Conservation (phyloP, 2,797 vertebrate species). For the Molossus molossus region DNA sequence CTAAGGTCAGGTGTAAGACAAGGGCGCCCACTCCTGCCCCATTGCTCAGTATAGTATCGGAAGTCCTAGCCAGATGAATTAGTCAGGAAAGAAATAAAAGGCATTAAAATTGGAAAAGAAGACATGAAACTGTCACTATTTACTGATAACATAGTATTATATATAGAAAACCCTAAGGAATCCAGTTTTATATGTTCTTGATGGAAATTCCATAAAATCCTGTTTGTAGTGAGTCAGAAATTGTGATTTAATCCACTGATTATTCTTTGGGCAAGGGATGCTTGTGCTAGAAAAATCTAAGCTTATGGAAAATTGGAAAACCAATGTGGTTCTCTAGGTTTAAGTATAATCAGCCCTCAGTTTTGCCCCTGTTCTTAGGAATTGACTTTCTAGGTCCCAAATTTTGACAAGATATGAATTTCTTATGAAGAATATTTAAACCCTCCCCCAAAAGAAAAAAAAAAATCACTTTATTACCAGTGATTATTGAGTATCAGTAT, state of each 20-base stretch:
- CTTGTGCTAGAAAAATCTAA: constrained; percentile 48
- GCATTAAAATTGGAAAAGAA: background rate
- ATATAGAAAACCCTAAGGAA: background rate
- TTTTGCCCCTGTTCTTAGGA: constrained; percentile 30
- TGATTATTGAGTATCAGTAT: constrained; percentile 37
- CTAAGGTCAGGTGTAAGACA: background rate
- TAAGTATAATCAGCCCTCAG: background rate
- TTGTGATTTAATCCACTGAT: constrained; percentile 45
- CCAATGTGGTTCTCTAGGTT: background rate
- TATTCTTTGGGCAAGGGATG: constrained; percentile 35
- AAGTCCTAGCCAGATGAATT: background rate
- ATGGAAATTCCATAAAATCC: background rate
- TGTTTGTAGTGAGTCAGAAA: constrained; percentile 45
- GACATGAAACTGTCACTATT: background rate
- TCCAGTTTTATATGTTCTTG: constrained; percentile 38
- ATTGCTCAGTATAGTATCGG: background rate
- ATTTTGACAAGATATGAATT: constrained; percentile 54
- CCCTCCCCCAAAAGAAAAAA: background rate
- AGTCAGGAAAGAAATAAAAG: background rate
- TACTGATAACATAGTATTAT: background rate
- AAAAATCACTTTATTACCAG: background rate
- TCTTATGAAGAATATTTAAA: constrained; percentile 39
- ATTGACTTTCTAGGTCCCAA: constrained; percentile 44
- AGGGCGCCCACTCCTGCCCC: background rate
- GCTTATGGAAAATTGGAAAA: constrained; percentile 62